Base-by-base conservation (phyloP, 2,797 vertebrate genomes). In the Lindbergichthys nudifrons region DNA sequence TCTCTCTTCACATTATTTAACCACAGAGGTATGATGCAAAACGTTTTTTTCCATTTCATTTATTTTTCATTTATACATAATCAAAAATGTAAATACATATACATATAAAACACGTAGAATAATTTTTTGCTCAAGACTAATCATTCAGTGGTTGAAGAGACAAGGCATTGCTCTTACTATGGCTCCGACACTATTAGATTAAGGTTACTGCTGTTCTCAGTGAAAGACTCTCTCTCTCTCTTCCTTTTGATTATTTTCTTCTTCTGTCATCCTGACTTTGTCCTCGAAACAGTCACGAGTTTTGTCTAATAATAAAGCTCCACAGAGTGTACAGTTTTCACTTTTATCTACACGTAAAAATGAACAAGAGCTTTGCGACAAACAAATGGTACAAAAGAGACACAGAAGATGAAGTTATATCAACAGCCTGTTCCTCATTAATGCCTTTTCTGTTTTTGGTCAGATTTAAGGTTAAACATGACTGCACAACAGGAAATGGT, bases 51-150 rank as follows among this genome's bases (percentile, higher is more conserved):
- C 67, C 3, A 32, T 80, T 87, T 77, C 21, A 79, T 92, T 94
- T 92, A 90, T 89, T 93, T 86, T 50, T 54, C 16, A 82, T 80
- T 79, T 75, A 75, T 86, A 39, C 78, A 89, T 84, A 73, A 79
- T 88, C 62, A 88, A 92, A 93, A 92, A 88, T 87, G 36, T 82
- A 91, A 86, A 81, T 83, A 89, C 86, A 91, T 82, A 84, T 86
- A 93, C 83, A 93, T 92, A 92, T 80, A 92, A 93, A 92, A 93
- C 90, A 92, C 77, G 68, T 83, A 87, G 30, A 86, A 75, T 85
- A 43, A 12, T 81, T 88, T 36, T 36, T 82, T 68, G 50, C 71
- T 67, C 60, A 54, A 66, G 56, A 86, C 73, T 82, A 70, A 68
- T 82, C 70, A 73, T 79, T 83, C 51, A 81, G 63, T 80, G 61